Conservation (phyloP, 2,113 vertebrate species). For the Gasterosteus aculeatus region DNA sequence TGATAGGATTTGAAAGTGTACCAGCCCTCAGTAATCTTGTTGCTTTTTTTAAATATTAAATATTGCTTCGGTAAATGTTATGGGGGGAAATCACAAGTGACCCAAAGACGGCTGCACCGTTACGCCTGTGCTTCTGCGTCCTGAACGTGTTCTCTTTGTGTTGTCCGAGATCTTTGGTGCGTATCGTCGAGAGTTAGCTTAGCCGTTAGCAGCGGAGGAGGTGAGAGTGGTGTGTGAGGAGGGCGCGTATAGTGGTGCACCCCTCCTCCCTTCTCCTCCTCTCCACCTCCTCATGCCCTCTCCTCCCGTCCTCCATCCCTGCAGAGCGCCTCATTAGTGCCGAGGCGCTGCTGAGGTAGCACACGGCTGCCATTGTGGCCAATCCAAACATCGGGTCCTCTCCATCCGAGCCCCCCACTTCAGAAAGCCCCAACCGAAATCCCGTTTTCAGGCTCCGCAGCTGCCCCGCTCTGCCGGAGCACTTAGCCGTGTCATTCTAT, state of each 20-base stretch:
- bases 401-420: conserved; percentile 77
- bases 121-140: conserved; percentile 44
- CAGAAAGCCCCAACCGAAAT: conserved; percentile 76
- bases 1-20: neutral
- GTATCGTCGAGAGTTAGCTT: conserved; percentile 52
- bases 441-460: conserved; percentile 84
- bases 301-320: conserved; percentile 59
- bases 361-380: conserved; percentile 83
- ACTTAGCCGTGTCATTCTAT: conserved; percentile 86
- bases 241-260: conserved; percentile 56
- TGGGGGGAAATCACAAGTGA: conserved; percentile 10
- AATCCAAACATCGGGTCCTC: conserved; percentile 84
- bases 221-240: conserved; percentile 60
- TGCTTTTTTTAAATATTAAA: neutral
- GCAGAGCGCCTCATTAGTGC: conserved; percentile 81
- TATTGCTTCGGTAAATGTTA: conserved; percentile 1
- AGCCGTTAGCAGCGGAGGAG: conserved; percentile 52
- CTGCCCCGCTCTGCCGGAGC: conserved; percentile 83
- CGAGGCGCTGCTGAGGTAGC: conserved; percentile 76
- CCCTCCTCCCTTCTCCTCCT: conserved; percentile 57
- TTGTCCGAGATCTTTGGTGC: conserved; percentile 43
- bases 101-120: conserved; percentile 11
- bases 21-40: neutral
- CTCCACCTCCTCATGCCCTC: conserved; percentile 53
- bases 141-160: conserved; percentile 14